Percentiles rank a stretch among this genome's conserved stretches.
Evolutionary conservation across 2,797 vertebrate species (phyloP).

Genomic region (Semotilus atromaculatus): DNA sequence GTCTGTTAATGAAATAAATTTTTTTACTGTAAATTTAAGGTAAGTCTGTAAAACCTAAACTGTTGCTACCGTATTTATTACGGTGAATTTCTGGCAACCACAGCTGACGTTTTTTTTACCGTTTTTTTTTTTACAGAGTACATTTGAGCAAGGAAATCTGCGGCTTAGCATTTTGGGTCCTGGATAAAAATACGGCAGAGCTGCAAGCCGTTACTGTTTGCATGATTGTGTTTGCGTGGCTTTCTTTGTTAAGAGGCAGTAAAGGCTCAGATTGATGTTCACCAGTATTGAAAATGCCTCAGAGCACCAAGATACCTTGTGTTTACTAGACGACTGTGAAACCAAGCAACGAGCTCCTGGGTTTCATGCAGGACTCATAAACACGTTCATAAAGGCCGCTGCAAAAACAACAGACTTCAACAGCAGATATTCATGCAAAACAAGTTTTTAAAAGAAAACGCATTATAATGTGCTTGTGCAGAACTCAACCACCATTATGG

Average conservation of each 20-base stretch:
- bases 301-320: conserved; percentile 67
- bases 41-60: too few species aligned
- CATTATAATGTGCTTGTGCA: background rate
- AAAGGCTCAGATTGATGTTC: conserved; percentile 49
- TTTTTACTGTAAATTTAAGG: too few species aligned
- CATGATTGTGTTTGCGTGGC: background rate
- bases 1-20: too few species aligned
- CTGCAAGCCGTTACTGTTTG: background rate
- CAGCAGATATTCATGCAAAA: background rate
- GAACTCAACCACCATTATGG: background rate
- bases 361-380: conserved; percentile 66
- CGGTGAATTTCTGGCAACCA: too few species aligned
- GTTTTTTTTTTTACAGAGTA: too few species aligned
- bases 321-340: conserved; percentile 65
- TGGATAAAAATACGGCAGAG: conserved; percentile 14
- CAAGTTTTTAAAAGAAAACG: background rate
- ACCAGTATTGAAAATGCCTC: conserved; percentile 62
- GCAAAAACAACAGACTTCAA: conserved; percentile 59
- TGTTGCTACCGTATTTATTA: too few species aligned
- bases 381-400: conserved; percentile 65
- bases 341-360: conserved; percentile 72
- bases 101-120: too few species aligned
- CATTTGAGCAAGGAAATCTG: background rate
- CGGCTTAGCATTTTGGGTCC: background rate
- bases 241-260: conserved; percentile 8